phyloP scores from a whole-genome alignment of 2,113 vertebrate species.

The Cathartes aura region DNA sequence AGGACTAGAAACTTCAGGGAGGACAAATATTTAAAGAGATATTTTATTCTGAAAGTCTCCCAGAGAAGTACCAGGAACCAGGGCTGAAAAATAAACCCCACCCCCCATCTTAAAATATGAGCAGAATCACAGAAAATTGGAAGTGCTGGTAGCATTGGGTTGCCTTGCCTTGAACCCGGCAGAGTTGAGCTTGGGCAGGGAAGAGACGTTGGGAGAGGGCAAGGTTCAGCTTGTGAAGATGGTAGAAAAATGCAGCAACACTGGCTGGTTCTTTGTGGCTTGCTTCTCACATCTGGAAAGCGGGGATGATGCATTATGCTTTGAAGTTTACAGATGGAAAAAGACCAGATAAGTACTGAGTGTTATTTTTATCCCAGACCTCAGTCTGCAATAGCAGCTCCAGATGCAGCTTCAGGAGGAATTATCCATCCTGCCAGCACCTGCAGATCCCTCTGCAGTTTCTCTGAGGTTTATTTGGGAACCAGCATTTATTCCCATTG shows the following conservation, averaged over 20 bases:
- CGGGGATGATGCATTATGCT: not conserved
- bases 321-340: conserved; percentile 11
- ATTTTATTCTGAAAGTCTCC: not conserved
- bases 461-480: conserved; percentile 8
- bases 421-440: not conserved
- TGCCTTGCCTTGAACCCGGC: not conserved
- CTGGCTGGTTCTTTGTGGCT: not conserved
- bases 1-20: not conserved
- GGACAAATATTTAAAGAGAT: not conserved
- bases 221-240: not conserved
- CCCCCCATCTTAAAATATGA: not conserved
- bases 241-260: not conserved
- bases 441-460: conserved; percentile 4
- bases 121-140: not conserved
- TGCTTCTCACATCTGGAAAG: not conserved
- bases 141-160: not conserved
- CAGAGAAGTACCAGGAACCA: not conserved
- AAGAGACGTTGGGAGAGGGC: not conserved
- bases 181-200: not conserved
- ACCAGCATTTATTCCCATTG: not conserved
- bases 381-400: not conserved
- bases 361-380: conserved; percentile 30
- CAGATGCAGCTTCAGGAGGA: conserved; percentile 31
- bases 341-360: not conserved
- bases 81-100: not conserved